These are phyloP conservation scores for Drosophila rubida DNA, from an alignment of 2,888 invertebrate species.

Conservation along the genomic window DNA sequence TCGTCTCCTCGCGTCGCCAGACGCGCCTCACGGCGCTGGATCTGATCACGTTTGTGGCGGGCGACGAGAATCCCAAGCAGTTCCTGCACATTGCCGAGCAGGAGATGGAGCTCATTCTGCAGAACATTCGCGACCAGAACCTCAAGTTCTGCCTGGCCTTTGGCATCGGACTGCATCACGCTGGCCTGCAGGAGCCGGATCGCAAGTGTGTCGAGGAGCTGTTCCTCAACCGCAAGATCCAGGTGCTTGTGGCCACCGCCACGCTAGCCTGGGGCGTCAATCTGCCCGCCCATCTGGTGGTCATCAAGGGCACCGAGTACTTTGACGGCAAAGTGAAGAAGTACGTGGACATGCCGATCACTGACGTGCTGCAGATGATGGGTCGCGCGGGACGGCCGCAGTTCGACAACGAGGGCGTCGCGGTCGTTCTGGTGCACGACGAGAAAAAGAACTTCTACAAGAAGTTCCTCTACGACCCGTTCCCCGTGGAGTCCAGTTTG, in stretches of 20 bases:
- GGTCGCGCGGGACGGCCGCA: slow-evolving; percentile 99
- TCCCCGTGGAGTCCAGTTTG: slow-evolving; percentile 98
- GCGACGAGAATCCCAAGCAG: slow-evolving; percentile 96
- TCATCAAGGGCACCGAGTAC: slow-evolving; percentile 99
- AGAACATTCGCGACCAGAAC: slow-evolving; percentile 93
- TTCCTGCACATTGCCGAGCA: slow-evolving; percentile 95
- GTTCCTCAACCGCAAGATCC: slow-evolving; percentile 97
- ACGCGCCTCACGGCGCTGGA: slow-evolving; percentile 98
- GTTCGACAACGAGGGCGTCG: slow-evolving; percentile 96
- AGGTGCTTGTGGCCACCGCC: slow-evolving; percentile 97
- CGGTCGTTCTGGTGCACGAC: slow-evolving; percentile 96
- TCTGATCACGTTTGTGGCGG: slow-evolving; percentile 95
- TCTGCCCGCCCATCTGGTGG: slow-evolving; percentile 98
- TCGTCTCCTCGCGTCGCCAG: slow-evolving; percentile 98
- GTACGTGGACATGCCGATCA: slow-evolving; percentile 99
- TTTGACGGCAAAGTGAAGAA: slow-evolving; percentile 98
- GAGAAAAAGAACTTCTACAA: slow-evolving; percentile 99
- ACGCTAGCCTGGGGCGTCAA: slow-evolving; percentile 99
- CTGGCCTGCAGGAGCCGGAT: slow-evolving; percentile 97
- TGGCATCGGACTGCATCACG: slow-evolving; percentile 99
- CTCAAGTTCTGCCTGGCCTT: slow-evolving; percentile 97
- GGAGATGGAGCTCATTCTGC: slow-evolving; percentile 92
- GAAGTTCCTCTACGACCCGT: slow-evolving; percentile 99
- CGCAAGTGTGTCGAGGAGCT: slow-evolving; percentile 96
- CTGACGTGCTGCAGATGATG: slow-evolving; percentile 99